Evolutionary conservation across 2,797 vertebrate genomes (phyloP).

Genomic region (Amniataba percoides): DNA sequence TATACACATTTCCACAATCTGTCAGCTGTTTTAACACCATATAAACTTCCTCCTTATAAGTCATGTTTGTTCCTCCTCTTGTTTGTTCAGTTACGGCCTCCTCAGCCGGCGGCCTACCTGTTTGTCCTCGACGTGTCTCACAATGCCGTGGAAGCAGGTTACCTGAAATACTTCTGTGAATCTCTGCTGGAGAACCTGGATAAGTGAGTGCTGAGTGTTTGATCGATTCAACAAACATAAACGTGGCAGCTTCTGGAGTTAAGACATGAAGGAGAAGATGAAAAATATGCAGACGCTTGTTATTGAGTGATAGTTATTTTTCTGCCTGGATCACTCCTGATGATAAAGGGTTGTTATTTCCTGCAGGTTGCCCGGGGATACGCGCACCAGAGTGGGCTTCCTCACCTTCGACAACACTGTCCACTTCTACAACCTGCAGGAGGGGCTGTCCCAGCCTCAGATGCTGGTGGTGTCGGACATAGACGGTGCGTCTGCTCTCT

Average conservation of each 20-base stretch:
- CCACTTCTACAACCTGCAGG: slow-evolving; percentile 98
- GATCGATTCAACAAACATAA: neutral
- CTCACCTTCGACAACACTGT: slow-evolving; percentile 97
- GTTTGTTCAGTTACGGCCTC: slow-evolving; percentile 90
- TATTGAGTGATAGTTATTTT: neutral
- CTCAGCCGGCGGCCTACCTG: slow-evolving; percentile 96
- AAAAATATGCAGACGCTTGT: neutral
- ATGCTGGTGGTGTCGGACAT: slow-evolving; percentile 98
- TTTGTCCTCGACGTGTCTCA: slow-evolving; percentile 98
- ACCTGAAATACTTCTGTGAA: slow-evolving; percentile 93
- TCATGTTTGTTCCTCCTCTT: neutral
- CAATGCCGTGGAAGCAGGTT: slow-evolving; percentile 95
- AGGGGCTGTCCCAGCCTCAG: slow-evolving; percentile 95
- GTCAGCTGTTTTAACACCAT: neutral
- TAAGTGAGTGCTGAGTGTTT: slow-evolving; percentile 90
- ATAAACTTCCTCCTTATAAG: neutral
- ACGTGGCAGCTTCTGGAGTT: neutral
- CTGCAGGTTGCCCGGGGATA: slow-evolving; percentile 93
- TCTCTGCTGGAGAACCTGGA: slow-evolving; percentile 93
- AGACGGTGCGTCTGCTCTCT: slow-evolving; percentile 86
- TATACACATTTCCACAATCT: neutral
- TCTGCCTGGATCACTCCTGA: neutral
- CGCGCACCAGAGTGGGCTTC: slow-evolving; percentile 94
- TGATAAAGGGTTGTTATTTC: neutral
- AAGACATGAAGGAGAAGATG: neutral